Conservation (phyloP, 1,140 invertebrate genomes). For the Centruroides vittatus region DNA sequence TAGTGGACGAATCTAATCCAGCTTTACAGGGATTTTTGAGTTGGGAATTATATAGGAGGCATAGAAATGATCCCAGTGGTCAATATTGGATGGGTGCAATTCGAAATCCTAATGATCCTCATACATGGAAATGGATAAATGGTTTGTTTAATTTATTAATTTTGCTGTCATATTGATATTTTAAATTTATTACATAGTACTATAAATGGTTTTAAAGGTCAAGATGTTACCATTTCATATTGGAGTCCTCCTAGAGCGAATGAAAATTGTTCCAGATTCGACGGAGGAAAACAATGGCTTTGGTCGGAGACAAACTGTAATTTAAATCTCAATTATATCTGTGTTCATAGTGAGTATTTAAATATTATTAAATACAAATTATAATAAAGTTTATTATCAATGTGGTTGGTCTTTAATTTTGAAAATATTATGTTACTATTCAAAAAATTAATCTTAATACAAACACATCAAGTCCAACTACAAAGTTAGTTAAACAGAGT, state of each 20-base stretch:
- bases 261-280: conserved; percentile 75
- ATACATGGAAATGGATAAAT: conserved; percentile 76
- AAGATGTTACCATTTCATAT: conserved; percentile 77
- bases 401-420: neutral
- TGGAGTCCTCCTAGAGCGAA: conserved; percentile 74
- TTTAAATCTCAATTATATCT: conserved; percentile 73
- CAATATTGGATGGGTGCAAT: conserved; percentile 91
- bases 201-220: conserved; percentile 5
- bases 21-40: conserved; percentile 85
- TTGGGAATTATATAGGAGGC: conserved; percentile 82
- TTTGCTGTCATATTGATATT: neutral
- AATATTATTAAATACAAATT: neutral
- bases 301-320: conserved; percentile 87
- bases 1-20: conserved; percentile 85
- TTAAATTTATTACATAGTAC: neutral
- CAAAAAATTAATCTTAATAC: neutral
- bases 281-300: conserved; percentile 83
- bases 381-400: neutral
- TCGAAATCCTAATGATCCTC: conserved; percentile 55
- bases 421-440: neutral
- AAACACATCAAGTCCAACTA: neutral
- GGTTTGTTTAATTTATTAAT: conserved; percentile 24
- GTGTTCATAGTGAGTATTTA: conserved; percentile 55
- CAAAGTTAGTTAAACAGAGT: neutral
- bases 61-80: conserved; percentile 71